Evolutionary conservation across 2,797 vertebrate genomes (phyloP).

Genomic region (Perodicticus potto): DNA sequence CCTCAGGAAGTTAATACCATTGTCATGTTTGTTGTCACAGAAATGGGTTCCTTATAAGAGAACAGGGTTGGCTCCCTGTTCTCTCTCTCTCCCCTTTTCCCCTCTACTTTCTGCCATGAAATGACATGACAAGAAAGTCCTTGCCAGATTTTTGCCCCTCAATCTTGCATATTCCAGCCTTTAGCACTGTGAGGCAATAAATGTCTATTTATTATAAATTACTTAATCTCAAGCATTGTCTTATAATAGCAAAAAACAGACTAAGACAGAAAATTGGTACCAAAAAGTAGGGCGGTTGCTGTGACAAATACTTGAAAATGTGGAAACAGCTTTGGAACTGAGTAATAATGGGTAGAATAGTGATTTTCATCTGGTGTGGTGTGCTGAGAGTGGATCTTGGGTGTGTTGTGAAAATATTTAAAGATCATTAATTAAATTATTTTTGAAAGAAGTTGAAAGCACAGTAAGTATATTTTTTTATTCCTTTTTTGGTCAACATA

Average conservation of each 20-base stretch:
- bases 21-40: not conserved
- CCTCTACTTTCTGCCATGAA: not conserved
- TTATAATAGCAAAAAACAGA: not conserved
- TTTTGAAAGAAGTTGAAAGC: no score
- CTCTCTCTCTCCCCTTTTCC: not conserved
- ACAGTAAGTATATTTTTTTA: no score
- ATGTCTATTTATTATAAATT: not conserved
- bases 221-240: not conserved
- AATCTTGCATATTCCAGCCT: not conserved
- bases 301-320: not conserved
- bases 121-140: not conserved
- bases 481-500: no score
- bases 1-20: not conserved
- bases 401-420: no score
- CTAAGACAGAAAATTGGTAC: not conserved
- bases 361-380: no score
- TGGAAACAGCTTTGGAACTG: not conserved
- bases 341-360: not conserved
- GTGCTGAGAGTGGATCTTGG: no score
- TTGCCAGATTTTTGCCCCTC: not conserved
- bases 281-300: not conserved
- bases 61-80: not conserved
- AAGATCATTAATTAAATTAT: no score
- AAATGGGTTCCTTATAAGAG: not conserved
- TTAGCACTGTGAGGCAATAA: not conserved